phyloP scores from a whole-genome alignment of 2,113 vertebrate genomes.

The Cisticola juncidis region DNA sequence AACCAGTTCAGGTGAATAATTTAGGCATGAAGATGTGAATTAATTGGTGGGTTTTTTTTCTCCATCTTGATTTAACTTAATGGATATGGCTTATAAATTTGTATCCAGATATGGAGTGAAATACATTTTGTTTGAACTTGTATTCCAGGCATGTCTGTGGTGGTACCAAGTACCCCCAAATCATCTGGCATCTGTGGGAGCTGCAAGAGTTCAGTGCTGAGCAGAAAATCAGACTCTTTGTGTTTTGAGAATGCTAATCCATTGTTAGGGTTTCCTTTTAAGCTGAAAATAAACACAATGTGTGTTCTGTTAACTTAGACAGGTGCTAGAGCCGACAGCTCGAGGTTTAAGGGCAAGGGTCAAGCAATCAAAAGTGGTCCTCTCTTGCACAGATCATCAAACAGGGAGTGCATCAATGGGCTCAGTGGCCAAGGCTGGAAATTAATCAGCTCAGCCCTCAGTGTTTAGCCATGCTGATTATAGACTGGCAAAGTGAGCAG shows the following conservation, averaged over 20 bases:
- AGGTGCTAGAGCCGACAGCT: conserved; percentile 72
- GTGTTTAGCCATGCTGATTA: conserved; percentile 88
- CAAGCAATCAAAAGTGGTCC: conserved; percentile 89
- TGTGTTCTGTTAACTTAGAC: conserved; percentile 69
- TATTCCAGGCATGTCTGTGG: not conserved
- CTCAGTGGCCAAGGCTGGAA: conserved; percentile 77
- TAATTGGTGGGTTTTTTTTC: not conserved
- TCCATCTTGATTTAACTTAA: not conserved
- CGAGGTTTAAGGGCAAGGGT: conserved; percentile 75
- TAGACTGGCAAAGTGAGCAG: conserved; percentile 69
- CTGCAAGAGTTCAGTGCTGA: not conserved
- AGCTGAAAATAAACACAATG: conserved; percentile 18
- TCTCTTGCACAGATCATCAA: conserved; percentile 90
- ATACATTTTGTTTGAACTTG: not conserved
- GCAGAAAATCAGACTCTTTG: conserved; percentile 52
- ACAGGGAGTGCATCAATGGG: conserved; percentile 85
- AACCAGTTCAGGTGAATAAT: not conserved
- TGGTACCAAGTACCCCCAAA: not conserved
- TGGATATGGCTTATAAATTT: not conserved
- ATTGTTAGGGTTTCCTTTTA: conserved; percentile 65
- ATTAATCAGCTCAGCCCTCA: conserved; percentile 84
- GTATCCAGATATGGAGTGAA: not conserved
- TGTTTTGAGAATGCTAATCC: conserved; percentile 52
- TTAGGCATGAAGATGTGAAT: not conserved
- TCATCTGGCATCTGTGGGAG: not conserved